Base-by-base conservation (phyloP, 2,888 invertebrate species). In the Drosophila eohydei region DNA sequence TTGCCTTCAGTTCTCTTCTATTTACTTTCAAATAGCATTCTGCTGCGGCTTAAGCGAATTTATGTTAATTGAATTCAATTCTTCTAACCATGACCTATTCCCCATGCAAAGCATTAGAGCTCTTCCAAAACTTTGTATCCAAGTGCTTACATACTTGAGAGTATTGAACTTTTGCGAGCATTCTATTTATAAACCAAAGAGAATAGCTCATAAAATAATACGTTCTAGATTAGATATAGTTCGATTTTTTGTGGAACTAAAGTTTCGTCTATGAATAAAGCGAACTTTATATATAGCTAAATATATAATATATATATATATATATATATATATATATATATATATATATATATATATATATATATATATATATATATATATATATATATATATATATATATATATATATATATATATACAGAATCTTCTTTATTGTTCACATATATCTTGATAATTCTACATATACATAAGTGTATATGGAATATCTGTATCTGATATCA, bases 31-130 rank as follows among this genome's bases (percentile, higher is more conserved):
- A 32, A 16, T 43, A 21, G 26, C 32, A 4, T 43, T 43, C 21
- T 8, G 8, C 14, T 26, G 14, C 32, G 21, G 14, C 7, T 14
- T 43, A 21, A 32, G 8, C 21, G 21, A 14, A 34, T 21, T 32
- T 9, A 14, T 44, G 16, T 54, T 41, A 12, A 61, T 43, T 34
- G 34, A 28, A 34, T 36, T 21, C 16, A 44, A 34, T 43, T 11
- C 6, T 4, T 11, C 3, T 36, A 12, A 30, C 64, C 64, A 30
- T 64, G 64, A 64, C 64, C 64, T 64, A 60, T 60, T 36, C 21
- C 11, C 12, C 26, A 3, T n/a, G 36, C 14, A 11, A 28, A 40
- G 16, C 16, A 14, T 41, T 59, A 26, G 21, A 48, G 32, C 28
- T 26, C 21, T 26, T 34, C n/a, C 48, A 21, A 32, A 38, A 14